Evolutionary conservation across 2,797 vertebrate species (phyloP), one percentile per base, ranked within the genome.

Genomic region (Heliangelus exortis): DNA sequence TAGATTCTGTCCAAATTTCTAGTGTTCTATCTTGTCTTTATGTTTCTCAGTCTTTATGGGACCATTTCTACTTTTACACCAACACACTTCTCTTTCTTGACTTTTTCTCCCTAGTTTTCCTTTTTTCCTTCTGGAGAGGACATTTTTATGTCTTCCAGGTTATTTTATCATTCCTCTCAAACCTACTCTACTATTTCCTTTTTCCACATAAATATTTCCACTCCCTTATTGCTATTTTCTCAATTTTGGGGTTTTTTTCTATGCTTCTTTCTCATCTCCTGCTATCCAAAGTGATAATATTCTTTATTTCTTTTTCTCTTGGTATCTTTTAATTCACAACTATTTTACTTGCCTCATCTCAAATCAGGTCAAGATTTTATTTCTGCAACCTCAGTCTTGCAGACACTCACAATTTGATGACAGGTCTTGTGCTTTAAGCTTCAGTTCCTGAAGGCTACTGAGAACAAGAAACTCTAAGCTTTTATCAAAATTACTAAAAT

Each of bases 401-500:
- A 4, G 88, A 90, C 51, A 87, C 66, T 71, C 51, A 84, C 10
- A 92, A 66, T 87, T 84, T 95, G 75, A 63, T 26, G 84, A 77
- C 31, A 89, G 80, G 18, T 48, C 36, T 57, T 69, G 33, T 51
- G 39, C 71, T 89, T 84, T 76, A 95, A 89, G 33, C 36, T 79
- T 31, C 53, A 43, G 23, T 63, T 95, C 84, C 81, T 83, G 71
- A 87, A 92, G 86, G 84, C 72, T 90, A 57, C 41, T 33, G 31
- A 92, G 74, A 93, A 74, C 20, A 89, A 84, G 53, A 72, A 95
- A 87, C 68, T 62, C 69, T 33, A 73, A 81, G 88, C 76, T 96
- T 93, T 90, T 93, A 84, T 87, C 47, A 91, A 90, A 93, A 90
- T 80, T 80, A 71, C 81, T 67, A 80, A 93, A 94, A 94, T 45